A percentile compares a stretch with the other conserved stretches of the same genome.
Evolutionary conservation across 2,888 invertebrate genomes (phyloP).

Genomic region (Syrphus vitripennis): DNA sequence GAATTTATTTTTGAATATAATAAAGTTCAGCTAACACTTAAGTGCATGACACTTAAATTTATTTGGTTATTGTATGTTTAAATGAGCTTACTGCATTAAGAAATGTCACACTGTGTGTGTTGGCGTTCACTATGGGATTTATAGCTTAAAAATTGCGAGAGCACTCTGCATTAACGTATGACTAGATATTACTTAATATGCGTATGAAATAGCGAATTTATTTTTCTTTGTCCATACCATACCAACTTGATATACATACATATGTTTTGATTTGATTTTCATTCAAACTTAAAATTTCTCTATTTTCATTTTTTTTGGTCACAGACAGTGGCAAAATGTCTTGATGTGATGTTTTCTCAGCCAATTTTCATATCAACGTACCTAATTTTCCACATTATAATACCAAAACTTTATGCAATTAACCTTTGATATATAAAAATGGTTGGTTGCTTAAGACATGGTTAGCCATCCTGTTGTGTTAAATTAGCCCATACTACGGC

Average conservation of each 20-base stretch:
- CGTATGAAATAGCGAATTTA: neutral
- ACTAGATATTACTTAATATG: constrained; percentile 43
- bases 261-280: too few species aligned
- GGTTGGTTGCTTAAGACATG: neutral
- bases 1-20: too few species aligned
- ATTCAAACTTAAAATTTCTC: constrained; percentile 23
- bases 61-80: neutral
- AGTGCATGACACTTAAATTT: neutral
- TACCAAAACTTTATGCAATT: constrained; percentile 32
- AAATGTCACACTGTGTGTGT: constrained; percentile 34
- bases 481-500: neutral
- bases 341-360: constrained; percentile 22
- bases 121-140: constrained; percentile 54
- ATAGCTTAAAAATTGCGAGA: constrained; percentile 46
- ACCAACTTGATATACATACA: too few species aligned
- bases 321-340: neutral
- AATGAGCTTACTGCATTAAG: constrained; percentile 38
- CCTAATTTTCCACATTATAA: neutral
- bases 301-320: neutral
- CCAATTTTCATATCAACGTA: neutral
- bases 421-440: neutral
- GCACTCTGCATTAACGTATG: neutral
- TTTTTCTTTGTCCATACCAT: neutral
- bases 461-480: constrained; percentile 17
- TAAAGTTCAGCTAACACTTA: constrained; percentile 45